These are phyloP conservation scores for Bombus fervidus DNA, from an alignment of 1,140 invertebrate genomes.

Conservation along the genomic window DNA sequence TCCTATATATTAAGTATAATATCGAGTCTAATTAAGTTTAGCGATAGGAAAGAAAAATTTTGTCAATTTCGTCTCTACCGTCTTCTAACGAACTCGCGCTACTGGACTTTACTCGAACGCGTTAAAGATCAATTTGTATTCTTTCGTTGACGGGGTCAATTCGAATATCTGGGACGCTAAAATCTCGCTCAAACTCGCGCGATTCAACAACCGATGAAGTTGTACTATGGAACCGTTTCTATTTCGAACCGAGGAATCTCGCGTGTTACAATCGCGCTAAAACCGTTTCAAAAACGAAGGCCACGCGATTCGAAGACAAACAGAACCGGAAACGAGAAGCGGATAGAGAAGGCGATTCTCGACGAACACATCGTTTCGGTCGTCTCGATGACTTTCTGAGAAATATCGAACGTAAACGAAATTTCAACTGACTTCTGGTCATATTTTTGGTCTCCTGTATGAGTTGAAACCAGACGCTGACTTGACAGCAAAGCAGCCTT, in stretches of 20 bases:
- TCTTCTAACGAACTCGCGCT: neutral
- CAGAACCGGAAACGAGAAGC: neutral
- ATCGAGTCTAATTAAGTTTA: neutral
- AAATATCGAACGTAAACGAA: slow-evolving; percentile 4
- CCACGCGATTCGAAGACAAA: neutral
- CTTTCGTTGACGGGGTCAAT: neutral
- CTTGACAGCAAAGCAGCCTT: slow-evolving; percentile 88
- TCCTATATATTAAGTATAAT: no score
- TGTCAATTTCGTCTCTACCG: neutral
- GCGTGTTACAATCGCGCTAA: neutral
- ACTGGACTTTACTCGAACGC: neutral
- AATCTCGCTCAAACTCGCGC: neutral
- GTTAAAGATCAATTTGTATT: neutral
- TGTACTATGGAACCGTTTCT: neutral
- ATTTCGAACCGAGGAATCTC: neutral
- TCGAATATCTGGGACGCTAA: neutral
- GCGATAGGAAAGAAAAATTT: neutral
- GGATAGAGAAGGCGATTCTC: neutral
- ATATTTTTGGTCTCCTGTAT: slow-evolving; percentile 94
- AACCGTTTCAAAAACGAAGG: neutral
- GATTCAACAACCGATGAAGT: neutral
- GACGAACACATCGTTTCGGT: neutral
- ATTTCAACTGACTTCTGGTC: slow-evolving; percentile 89
- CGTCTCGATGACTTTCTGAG: neutral
- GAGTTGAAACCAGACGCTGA: slow-evolving; percentile 91